Evolutionary conservation across 2,113 vertebrate species (phyloP).

Genomic region (Candoia aspera): DNA sequence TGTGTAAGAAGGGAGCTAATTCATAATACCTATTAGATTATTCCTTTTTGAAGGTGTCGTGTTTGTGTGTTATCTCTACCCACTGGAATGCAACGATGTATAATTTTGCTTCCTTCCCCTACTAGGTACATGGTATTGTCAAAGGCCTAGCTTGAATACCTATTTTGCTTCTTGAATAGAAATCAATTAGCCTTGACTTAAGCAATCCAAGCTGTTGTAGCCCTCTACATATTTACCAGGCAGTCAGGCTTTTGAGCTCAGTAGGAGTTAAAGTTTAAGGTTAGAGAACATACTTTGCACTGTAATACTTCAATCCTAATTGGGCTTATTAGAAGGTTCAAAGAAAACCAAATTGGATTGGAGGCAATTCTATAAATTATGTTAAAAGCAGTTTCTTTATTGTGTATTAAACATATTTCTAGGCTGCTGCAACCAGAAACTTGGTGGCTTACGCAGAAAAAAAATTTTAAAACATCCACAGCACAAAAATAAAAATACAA

Average conservation of each 20-base stretch:
- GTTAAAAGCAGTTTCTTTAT: neutral
- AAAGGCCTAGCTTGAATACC: neutral
- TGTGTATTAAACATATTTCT: neutral
- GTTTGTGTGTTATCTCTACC: conserved; percentile 5
- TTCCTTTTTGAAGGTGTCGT: conserved; percentile 36
- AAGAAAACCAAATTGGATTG: neutral
- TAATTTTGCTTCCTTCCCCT: conserved; percentile 50
- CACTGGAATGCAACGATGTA: neutral
- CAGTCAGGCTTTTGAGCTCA: neutral
- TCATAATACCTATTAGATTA: conserved; percentile 27
- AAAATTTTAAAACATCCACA: neutral
- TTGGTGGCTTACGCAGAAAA: neutral
- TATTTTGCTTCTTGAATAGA: neutral
- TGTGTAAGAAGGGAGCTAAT: neutral
- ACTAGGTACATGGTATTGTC: neutral
- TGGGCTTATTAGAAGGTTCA: neutral
- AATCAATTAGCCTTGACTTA: neutral
- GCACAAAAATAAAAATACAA: neutral
- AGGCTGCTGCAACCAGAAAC: neutral
- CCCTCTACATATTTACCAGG: neutral
- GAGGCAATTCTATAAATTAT: neutral
- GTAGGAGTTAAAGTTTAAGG: neutral
- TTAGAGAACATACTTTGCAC: neutral
- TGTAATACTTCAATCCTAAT: neutral
- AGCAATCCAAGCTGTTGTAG: neutral